Evolutionary conservation across 1,140 invertebrate genomes (phyloP).

Genomic region (Ladona fulva): DNA sequence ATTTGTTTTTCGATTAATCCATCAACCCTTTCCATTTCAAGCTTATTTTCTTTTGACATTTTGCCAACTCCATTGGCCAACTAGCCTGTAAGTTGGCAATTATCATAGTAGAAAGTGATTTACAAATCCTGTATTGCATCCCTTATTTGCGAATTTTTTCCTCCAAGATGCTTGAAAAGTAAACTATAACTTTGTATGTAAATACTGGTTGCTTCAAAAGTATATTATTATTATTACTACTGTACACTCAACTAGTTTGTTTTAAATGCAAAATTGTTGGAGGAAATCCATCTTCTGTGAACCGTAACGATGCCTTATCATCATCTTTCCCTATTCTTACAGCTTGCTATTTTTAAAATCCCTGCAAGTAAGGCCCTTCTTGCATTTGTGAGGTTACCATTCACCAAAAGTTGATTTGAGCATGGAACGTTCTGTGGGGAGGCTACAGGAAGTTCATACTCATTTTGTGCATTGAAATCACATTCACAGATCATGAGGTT

Average conservation of each 20-base stretch:
- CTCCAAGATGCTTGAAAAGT: background rate
- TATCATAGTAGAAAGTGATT: too few relatives aligned
- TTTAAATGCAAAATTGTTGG: slow-evolving; percentile 2
- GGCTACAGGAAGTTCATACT: background rate
- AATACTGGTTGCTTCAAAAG: background rate
- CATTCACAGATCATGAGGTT: slow-evolving; percentile 50
- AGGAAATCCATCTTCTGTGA: slow-evolving; percentile 9
- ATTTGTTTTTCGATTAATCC: too few relatives aligned
- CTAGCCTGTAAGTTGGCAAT: too few relatives aligned
- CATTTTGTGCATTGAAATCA: background rate
- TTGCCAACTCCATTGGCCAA: too few relatives aligned
- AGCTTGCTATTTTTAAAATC: background rate
- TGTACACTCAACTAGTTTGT: background rate
- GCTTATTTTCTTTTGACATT: too few relatives aligned
- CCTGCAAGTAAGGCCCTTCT: background rate
- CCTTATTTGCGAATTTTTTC: background rate
- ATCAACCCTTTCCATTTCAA: too few relatives aligned
- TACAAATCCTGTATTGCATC: too few relatives aligned
- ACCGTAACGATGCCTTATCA: background rate
- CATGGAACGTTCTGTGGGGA: background rate
- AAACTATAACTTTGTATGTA: background rate
- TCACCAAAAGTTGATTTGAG: too few relatives aligned
- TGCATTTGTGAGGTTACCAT: too few relatives aligned
- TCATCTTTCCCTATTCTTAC: background rate
- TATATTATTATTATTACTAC: background rate